Evolutionary conservation across 2,888 invertebrate species (phyloP), one percentile per base, ranked within the genome.

Genomic region (Hemaris fuciformis): DNA sequence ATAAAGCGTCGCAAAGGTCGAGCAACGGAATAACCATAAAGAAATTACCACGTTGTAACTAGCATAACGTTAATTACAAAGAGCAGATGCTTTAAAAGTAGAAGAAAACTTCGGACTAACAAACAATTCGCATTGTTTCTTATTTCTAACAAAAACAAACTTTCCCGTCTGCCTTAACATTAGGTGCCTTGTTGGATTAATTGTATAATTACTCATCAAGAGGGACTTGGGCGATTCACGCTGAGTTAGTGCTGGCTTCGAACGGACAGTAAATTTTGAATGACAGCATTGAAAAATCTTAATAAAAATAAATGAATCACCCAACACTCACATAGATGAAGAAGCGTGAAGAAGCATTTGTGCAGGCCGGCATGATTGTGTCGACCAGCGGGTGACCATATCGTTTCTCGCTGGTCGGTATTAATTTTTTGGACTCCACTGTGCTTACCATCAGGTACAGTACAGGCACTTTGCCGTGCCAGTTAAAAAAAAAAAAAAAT

Each of bases 111-210:
- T 67, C 61, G 60, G 76, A 79, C 77, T 78, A 81, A 76, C 78
- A 74, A 79, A 74, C 79, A 80, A 80, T 74, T 75, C 73, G 73
- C 79, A 77, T 83, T 85, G 84, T 84, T 84, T 81, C 81, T 81
- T 78, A 81, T 83, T 83, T 79, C 77, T 76, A 72, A 77, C 76
- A 77, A 81, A 83, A 87, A 84, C 83, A 84, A 85, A 84, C 75
- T 85, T 85, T 65, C 62, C 67, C 66, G 72, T 66, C 72, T 64
- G 72, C 77, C 73, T 76, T 81, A 79, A 83, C 78, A 85, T 83
- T 78, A 79, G 82, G 82, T 81, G 83, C 85, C 85, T 84, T 81
- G 83, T 84, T 85, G 81, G 84, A 87, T 87, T 87, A 85, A 88
- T 88, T 85, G 82, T 83, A 79, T 83, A 87, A 88, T 88, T 85